phyloP scores from a whole-genome alignment of 23 tunicate species.

The Pegea sp. region DNA sequence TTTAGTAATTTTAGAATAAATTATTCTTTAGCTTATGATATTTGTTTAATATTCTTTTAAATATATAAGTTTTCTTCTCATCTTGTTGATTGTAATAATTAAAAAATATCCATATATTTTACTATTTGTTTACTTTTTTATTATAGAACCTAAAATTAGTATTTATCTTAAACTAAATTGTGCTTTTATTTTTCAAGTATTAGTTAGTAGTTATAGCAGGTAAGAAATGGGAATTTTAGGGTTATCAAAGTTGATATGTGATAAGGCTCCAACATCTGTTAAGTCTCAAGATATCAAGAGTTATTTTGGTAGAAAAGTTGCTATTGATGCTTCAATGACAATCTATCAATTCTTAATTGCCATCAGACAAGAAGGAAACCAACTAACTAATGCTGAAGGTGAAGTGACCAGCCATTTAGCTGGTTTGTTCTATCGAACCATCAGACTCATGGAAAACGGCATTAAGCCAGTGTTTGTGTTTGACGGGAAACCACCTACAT shows the following conservation, averaged over 20 bases:
- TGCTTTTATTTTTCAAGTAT: too few relatives aligned
- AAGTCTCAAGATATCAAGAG: conserved; percentile 63
- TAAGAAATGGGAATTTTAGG: conserved; percentile 99
- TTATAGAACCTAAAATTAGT: too few relatives aligned
- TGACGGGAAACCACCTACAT: conserved; percentile 93
- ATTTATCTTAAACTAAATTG: too few relatives aligned
- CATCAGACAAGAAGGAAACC: conserved; percentile 89
- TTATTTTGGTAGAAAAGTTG: conserved; percentile 92
- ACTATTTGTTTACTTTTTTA: too few relatives aligned
- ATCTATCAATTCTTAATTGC: conserved; percentile 91
- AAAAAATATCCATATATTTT: too few relatives aligned
- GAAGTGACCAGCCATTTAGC: conserved; percentile 92
- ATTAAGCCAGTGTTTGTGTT: conserved; percentile 91
- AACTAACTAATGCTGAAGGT: conserved; percentile 90
- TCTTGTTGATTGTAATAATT: too few relatives aligned
- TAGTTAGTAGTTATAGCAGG: too few relatives aligned
- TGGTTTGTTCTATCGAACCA: conserved; percentile 83
- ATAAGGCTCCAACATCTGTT: conserved; percentile 82
- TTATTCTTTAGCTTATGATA: too few relatives aligned
- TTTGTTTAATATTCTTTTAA: too few relatives aligned
- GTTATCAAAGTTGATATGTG: conserved; percentile 62
- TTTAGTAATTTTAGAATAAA: too few relatives aligned
- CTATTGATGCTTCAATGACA: conserved; percentile 82
- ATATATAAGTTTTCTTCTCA: too few relatives aligned
- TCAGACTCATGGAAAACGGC: conserved; percentile 73